Percentiles rank a stretch among this genome's conserved stretches.
These are phyloP conservation scores for Mycteria americana DNA, from an alignment of 2,797 vertebrate species.

Conservation along the genomic window DNA sequence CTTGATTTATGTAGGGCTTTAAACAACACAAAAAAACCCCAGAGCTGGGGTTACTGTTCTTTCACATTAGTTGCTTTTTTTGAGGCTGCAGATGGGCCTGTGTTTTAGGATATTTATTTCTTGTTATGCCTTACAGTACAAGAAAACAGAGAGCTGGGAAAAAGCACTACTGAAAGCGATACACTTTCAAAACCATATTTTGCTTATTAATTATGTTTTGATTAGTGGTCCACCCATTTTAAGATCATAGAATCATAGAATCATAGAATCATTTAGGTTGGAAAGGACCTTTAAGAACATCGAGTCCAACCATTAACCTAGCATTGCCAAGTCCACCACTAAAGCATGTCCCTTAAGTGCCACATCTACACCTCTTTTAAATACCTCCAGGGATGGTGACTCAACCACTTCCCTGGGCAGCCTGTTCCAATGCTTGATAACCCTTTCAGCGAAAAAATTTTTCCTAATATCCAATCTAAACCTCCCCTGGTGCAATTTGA, in stretches of 20 bases:
- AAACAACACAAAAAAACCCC: constrained; percentile 36
- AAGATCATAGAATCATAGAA: not conserved
- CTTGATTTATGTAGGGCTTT: constrained; percentile 70
- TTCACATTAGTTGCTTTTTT: constrained; percentile 30
- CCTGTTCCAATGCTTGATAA: not conserved
- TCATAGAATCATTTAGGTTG: not conserved
- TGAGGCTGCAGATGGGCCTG: constrained; percentile 30
- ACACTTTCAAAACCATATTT: not conserved
- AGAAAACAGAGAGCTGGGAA: constrained; percentile 29
- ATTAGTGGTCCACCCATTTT: not conserved
- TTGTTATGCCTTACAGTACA: not conserved
- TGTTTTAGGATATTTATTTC: constrained; percentile 41
- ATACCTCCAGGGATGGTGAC: not conserved
- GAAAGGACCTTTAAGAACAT: not conserved
- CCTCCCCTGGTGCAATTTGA: too few species aligned
- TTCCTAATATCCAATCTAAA: too few species aligned
- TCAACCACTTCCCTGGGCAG: not conserved
- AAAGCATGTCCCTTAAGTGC: not conserved
- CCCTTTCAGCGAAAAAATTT: too few species aligned
- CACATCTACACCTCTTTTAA: not conserved
- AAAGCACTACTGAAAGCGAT: not conserved
- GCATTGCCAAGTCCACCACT: not conserved
- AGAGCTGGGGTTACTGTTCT: constrained; percentile 40
- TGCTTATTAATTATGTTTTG: not conserved
- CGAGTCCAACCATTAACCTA: not conserved